phyloP scores from a whole-genome alignment of 1,140 invertebrate genomes.

The Ceratina japonica region DNA sequence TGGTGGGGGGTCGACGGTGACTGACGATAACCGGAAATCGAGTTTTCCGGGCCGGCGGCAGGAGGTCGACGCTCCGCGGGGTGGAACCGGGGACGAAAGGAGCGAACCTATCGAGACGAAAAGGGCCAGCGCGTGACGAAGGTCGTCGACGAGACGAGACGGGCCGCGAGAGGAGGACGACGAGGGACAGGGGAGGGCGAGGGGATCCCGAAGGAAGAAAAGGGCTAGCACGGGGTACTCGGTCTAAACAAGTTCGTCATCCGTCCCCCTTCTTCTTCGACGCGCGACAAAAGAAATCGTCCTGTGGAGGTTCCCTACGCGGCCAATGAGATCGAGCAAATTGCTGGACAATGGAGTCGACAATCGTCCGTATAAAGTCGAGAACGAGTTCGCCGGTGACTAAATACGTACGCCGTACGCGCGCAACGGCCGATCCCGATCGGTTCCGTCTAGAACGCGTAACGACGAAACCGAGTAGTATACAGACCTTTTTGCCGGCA shows the following conservation, averaged over 20 bases:
- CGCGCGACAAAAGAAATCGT: slow-evolving; percentile 38
- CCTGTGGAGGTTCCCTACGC: slow-evolving; percentile 21
- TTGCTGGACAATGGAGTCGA: slow-evolving; percentile 56
- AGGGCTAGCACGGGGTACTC: slow-evolving; percentile 13
- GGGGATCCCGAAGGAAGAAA: neutral
- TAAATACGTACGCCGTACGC: neutral
- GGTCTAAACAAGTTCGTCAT: slow-evolving; percentile 39
- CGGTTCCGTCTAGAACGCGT: neutral
- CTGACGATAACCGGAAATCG: slow-evolving; percentile 66
- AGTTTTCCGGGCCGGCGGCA: slow-evolving; percentile 53
- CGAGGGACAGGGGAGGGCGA: neutral
- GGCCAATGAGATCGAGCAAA: slow-evolving; percentile 56
- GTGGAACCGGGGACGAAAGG: slow-evolving; percentile 30
- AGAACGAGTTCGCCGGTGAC: slow-evolving; percentile 16
- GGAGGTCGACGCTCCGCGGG: slow-evolving; percentile 20
- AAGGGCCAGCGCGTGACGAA: neutral
- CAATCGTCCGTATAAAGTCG: slow-evolving; percentile 38
- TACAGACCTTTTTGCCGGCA: no score
- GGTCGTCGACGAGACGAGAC: neutral
- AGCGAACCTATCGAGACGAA: slow-evolving; percentile 29
- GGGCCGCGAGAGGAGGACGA: neutral
- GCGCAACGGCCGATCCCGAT: no score
- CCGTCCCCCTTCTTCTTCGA: slow-evolving; percentile 2
- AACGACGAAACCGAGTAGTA: no score
- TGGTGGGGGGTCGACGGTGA: slow-evolving; percentile 32